A percentile compares a stretch with the other conserved stretches of the same genome.
phyloP scores from a whole-genome alignment of 1,140 invertebrate genomes.

The Euschistus heros region DNA sequence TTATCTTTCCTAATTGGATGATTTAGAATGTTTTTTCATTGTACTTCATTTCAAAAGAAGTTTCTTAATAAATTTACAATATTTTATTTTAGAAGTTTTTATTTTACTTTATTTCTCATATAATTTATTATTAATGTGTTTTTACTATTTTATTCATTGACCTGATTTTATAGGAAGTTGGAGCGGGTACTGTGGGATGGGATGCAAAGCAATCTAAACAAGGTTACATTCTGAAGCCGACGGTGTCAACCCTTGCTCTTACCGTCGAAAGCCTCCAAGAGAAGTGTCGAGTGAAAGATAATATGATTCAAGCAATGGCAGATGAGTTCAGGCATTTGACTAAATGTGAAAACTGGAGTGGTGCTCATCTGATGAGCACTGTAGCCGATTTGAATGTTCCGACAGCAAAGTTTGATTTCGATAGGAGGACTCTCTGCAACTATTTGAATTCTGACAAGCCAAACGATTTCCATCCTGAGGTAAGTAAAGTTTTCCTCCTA shows the following conservation, averaged over 20 bases:
- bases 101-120: too few relatives aligned
- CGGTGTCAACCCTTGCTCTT: conserved; percentile 18
- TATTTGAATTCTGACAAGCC: conserved; percentile 18
- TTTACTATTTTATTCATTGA: neutral
- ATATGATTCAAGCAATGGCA: conserved; percentile 25
- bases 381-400: neutral
- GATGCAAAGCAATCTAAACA: conserved; percentile 1
- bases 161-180: conserved; percentile 12
- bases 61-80: too few relatives aligned
- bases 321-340: conserved; percentile 24
- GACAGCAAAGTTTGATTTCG: conserved; percentile 21
- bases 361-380: neutral
- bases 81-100: too few relatives aligned
- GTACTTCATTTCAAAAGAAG: too few relatives aligned
- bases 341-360: conserved; percentile 5
- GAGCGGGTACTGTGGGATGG: conserved; percentile 22
- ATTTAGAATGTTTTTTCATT: too few relatives aligned
- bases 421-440: conserved; percentile 23
- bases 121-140: too few relatives aligned
- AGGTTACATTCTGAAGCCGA: conserved; percentile 17
- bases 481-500: neutral
- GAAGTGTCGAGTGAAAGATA: conserved; percentile 25
- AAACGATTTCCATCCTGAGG: neutral
- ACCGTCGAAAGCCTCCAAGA: conserved; percentile 22
- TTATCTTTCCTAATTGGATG: too few relatives aligned